These are phyloP conservation scores for Candidula unifasciata DNA, from an alignment of 2,888 invertebrate species.

Conservation along the genomic window DNA sequence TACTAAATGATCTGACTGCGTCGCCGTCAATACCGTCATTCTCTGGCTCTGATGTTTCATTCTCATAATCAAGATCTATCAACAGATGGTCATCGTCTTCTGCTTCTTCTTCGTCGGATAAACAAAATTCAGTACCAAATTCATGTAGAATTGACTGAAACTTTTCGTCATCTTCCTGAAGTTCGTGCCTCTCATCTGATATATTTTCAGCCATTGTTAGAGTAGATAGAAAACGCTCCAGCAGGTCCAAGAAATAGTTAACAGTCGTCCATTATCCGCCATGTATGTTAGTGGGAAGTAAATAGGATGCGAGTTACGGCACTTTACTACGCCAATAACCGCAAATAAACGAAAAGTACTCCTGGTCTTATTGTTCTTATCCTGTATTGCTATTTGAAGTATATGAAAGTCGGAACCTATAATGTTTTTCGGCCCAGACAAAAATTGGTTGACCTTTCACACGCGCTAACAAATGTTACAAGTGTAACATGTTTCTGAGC, in stretches of 20 bases:
- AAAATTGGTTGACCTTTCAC: no score
- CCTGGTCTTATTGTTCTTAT: no score
- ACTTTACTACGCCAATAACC: slow-evolving; percentile 6
- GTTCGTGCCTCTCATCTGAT: slow-evolving; percentile 50
- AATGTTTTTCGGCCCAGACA: no score
- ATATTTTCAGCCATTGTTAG: slow-evolving; percentile 4
- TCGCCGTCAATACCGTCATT: slow-evolving; percentile 13
- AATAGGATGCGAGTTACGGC: background rate
- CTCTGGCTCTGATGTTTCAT: slow-evolving; percentile 22
- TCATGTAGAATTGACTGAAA: slow-evolving; percentile 63
- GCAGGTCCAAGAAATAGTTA: no score
- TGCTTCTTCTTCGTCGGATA: slow-evolving; percentile 54
- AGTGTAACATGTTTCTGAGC: no score
- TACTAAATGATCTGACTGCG: background rate
- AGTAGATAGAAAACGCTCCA: no score
- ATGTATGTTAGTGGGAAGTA: background rate
- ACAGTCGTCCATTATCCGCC: background rate
- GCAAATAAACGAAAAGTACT: background rate
- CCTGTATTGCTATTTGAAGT: no score
- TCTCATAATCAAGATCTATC: slow-evolving; percentile 48
- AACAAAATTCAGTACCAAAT: slow-evolving; percentile 50
- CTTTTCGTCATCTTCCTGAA: slow-evolving; percentile 68
- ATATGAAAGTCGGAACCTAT: no score
- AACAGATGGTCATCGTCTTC: slow-evolving; percentile 60
- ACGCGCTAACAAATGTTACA: no score